Evolutionary conservation across 2,888 invertebrate genomes (phyloP), one percentile per base, ranked within the genome.

Genomic region (Yponomeuta plumbellus): DNA sequence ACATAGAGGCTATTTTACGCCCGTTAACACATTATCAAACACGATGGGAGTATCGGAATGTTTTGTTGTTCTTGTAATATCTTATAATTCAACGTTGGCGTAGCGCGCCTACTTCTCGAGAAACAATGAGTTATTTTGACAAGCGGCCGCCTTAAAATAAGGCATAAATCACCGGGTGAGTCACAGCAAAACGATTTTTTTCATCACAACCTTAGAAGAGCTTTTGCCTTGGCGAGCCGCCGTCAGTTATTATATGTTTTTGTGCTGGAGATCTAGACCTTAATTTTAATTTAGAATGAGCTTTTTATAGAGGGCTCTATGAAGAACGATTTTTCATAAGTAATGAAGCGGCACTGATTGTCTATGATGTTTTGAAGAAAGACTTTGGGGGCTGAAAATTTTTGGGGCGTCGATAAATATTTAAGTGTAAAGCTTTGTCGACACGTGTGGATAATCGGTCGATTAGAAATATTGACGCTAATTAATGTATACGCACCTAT

Each of bases 211-310:
- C 1, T 34, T 75, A 86, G 70, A 79, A 80, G 71, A 66, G 66
- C 68, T 69, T 84, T 83, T 77, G 68, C 40, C 22, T 44, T 21
- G 26, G 21, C n/a, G 10, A 20, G 1, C 2, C 10, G 11, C 11
- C 23, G 17, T 17, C 56, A 34, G 56, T 57, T 66, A 26, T 66
- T 26, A 5, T 2, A 13, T 39, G 44, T 52, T 17, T 34, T 59
- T 13, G 22, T 23, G 39, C 34, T 40, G 23, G 59, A 23, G n/a
- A 63, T 44, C 20, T 57, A 89, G 87, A 87, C 87, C 88, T 90
- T 88, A 89, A 89, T 91, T 90, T 91, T 90, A 91, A 91, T 91
- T 90, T 87, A 78, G 80, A 88, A 89, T 88, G 84, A 88, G 86
- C 83, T 91, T 91, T 91, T 90, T 90, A 88, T 88, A 88, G 88